Evolutionary conservation across 2,797 vertebrate genomes (phyloP), one percentile per base, ranked within the genome.

Genomic region (Pteronotus mesoamericanus): DNA sequence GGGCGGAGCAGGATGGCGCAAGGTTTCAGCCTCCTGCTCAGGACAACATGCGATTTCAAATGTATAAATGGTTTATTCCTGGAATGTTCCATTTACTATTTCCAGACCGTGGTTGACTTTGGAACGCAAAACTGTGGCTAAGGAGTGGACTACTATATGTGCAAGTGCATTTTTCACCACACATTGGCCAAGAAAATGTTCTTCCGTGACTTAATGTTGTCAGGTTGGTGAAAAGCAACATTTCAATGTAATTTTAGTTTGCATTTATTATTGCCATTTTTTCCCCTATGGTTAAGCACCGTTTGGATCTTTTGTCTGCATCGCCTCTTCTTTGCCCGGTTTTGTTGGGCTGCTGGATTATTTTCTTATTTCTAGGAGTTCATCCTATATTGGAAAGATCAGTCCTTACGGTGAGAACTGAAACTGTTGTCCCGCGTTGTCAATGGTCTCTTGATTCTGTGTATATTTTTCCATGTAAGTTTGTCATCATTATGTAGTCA

Each of bases 301-400:
- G 9, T 74, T 92, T 53, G 32, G 1, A 12, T 59, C 4, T 66
- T 48, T 72, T 39, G 24, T 59, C 24, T 7, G 24, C 78, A 61
- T 9, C 18, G 18, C 75, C 26, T 69, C 3, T n/a, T 82, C 53
- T 92, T 90, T 53, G 12, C 11, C 24, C 11, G 32, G 46, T 93
- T 87, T 37, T 44, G 10, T 42, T 6, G 24, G 69, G 10, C 48
- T 86, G 9, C 37, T 66, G 10, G 2, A 34, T 75, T 85, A 72
- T 86, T 74, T 93, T 79, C 46, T 83, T 26, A 15, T 74, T 88
- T 96, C 64, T 64, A 83, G 26, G n/a, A 91, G 15, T 48, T 37
- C 12, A 55, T 55, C 44, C 6, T 9, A 14, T 75, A 32, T 24
- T 14, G n/a, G 26, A 46, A 14, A 55, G 53, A 61, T 46, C 16